These are phyloP conservation scores for Tipula unca DNA, from an alignment of 2,888 invertebrate species.

Conservation along the genomic window DNA sequence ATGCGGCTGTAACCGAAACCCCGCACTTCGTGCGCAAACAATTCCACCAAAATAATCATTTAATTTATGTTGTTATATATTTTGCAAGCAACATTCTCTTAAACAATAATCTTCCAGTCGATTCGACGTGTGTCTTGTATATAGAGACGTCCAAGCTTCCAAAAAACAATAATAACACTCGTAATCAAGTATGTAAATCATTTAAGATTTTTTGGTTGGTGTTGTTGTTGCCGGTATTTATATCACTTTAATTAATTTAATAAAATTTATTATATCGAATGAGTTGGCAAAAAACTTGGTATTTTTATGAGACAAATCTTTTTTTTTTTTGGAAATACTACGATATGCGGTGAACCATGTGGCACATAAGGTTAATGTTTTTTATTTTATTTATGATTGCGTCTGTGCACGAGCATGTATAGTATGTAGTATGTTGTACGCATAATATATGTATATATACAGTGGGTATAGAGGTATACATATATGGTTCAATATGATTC, in stretches of 20 bases:
- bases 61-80: neutral
- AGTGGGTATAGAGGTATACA: neutral
- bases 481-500: neutral
- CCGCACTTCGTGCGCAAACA: neutral
- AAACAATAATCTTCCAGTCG: neutral
- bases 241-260: conserved; percentile 1
- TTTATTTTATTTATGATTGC: neutral
- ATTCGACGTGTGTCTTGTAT: neutral
- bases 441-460: neutral
- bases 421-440: neutral
- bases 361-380: neutral
- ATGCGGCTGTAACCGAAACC: neutral
- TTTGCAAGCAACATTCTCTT: neutral
- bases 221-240: neutral
- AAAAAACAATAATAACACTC: no score
- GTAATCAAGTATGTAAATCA: no score
- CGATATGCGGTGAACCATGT: neutral
- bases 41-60: neutral
- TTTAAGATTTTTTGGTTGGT: neutral
- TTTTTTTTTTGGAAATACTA: neutral
- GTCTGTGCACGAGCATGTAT: neutral
- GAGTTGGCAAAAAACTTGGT: neutral
- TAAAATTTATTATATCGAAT: neutral
- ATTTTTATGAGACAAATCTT: neutral
- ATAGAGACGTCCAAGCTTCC: neutral